Evolutionary conservation across 1,140 invertebrate species (phyloP), one percentile per base, ranked within the genome.

Genomic region (Homalodisca vitripennis): DNA sequence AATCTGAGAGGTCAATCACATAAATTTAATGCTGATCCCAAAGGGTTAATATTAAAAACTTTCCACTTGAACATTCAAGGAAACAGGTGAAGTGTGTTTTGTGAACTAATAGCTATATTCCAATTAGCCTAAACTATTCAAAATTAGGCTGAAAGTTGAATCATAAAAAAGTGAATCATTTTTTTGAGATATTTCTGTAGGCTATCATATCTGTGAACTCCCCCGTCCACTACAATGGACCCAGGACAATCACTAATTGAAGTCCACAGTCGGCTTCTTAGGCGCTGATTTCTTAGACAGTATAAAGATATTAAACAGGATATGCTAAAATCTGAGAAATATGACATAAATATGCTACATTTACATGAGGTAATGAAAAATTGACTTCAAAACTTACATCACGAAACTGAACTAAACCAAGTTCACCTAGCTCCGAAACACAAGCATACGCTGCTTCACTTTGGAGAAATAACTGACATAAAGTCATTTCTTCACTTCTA

Each of bases 391-490:
- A 41, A 84, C 91, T 91, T 84, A 95, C 92, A 83, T 97, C 94
- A 79, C 93, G 84, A 80, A 97, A 97, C 81, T 97, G 92, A 6
- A 94, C 94, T 30, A 96, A 83, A n/a, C 94, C 94, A 68, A 96
- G 83, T 84, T 97, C 94, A 67, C 94, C 94, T 13, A 97, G 82
- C 80, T 96, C 93, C 13, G 93, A 94, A 68, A 97, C 93, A 84
- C 93, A 96, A 30, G 92, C 89, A 83, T 97, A 97, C 32, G 94
- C 94, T 68, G 94, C 93, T 84, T 97, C 94, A 80, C 92, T 93
- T 82, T 95, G 93, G 65, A 96, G 81, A 79, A 94, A 95, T 69
- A 95, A 85, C 79, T 95, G 93, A 84, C 92, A 94, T 71, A 95
- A 84, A 72, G 91, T 90, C 92, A 96, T 95, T 82, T 94, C 91